Percentiles rank a stretch among this genome's conserved stretches.
Conservation (phyloP, 2,888 invertebrate species). For the Pinctada fucata region DNA sequence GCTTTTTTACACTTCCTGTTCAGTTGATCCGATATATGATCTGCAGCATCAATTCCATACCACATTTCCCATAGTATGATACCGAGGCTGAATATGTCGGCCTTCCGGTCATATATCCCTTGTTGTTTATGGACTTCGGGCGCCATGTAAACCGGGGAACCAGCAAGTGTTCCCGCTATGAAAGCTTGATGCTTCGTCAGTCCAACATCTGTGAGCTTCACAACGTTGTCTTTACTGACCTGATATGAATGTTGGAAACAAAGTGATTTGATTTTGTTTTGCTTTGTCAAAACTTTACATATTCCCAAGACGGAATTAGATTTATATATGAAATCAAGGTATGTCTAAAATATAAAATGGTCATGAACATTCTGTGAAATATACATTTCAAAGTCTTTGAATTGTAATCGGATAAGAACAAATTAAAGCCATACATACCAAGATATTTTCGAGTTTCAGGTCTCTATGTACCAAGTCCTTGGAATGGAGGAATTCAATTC, state of each 20-base stretch:
- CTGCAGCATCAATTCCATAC: slow-evolving; percentile 61
- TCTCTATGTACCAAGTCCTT: slow-evolving; percentile 70
- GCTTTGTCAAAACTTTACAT: too few species aligned
- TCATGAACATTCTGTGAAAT: too few species aligned
- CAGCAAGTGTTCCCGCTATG: slow-evolving; percentile 57
- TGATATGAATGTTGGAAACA: background rate
- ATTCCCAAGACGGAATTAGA: too few species aligned
- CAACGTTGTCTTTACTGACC: slow-evolving; percentile 22
- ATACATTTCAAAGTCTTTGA: too few species aligned
- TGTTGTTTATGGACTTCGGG: slow-evolving; percentile 58
- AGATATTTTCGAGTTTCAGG: slow-evolving; percentile 70
- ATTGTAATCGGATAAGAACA: too few species aligned
- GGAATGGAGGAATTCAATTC: slow-evolving; percentile 63
- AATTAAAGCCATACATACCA: slow-evolving; percentile 53
- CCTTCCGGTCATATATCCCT: slow-evolving; percentile 51
- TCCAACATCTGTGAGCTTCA: slow-evolving; percentile 65
- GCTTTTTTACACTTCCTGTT: background rate
- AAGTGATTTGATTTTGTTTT: too few species aligned
- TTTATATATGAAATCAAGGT: too few species aligned
- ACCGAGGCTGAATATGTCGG: slow-evolving; percentile 56
- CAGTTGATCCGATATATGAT: slow-evolving; percentile 52
- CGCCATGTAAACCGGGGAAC: slow-evolving; percentile 61
- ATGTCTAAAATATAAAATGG: too few species aligned
- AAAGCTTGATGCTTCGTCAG: slow-evolving; percentile 58
- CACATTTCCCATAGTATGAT: slow-evolving; percentile 65